Evolutionary conservation across 2,797 vertebrate species (phyloP).

Genomic region (Erethizon dorsatum): DNA sequence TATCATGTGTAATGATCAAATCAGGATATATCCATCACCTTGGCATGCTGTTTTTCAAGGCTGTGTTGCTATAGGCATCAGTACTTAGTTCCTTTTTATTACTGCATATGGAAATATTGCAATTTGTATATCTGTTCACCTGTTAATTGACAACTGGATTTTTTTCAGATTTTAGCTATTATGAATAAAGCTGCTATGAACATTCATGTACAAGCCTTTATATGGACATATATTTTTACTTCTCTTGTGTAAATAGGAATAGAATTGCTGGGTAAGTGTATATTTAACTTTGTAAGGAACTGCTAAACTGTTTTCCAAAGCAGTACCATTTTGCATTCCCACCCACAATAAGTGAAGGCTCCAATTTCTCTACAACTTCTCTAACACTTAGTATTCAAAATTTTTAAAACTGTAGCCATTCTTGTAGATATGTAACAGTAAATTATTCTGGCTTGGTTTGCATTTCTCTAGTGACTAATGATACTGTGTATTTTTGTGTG

Average conservation of each 20-base stretch:
- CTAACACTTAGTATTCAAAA: neutral
- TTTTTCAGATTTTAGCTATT: constrained; percentile 45
- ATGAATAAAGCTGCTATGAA: constrained; percentile 11
- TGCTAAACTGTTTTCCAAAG: constrained; percentile 42
- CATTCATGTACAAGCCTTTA: constrained; percentile 29
- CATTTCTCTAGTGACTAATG: neutral
- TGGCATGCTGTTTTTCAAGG: neutral
- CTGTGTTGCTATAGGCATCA: neutral
- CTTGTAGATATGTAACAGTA: neutral
- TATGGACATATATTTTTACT: neutral
- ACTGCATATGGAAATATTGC: neutral
- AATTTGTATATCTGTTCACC: constrained; percentile 45
- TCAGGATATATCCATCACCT: neutral
- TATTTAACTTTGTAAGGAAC: constrained; percentile 55
- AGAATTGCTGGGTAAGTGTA: constrained; percentile 8
- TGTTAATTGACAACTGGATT: constrained; percentile 23
- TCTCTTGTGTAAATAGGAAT: constrained; percentile 44
- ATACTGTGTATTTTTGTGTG: neutral
- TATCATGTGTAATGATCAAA: neutral
- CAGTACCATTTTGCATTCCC: constrained; percentile 19
- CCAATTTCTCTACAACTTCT: constrained; percentile 33
- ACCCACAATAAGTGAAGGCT: neutral
- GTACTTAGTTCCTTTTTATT: constrained; percentile 26
- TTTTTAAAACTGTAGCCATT: constrained; percentile 51
- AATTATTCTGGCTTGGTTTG: constrained; percentile 41